A percentile compares a stretch with the other conserved stretches of the same genome.
Conservation (phyloP, 1,140 invertebrate genomes). For the Hycleus phaleratus region DNA sequence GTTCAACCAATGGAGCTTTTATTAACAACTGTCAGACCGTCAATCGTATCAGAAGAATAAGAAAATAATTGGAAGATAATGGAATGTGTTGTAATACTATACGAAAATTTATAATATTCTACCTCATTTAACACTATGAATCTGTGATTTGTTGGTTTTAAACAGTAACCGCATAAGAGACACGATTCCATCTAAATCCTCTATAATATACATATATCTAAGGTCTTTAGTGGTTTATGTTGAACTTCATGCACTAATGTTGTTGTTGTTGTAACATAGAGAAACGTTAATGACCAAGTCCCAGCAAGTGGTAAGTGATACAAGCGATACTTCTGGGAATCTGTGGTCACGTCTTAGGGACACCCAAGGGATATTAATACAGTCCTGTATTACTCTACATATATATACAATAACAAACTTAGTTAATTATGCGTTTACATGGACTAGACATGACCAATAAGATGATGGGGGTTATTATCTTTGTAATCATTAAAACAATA, state of each 20-base stretch:
- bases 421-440: constrained; percentile 25
- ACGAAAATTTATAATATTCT: constrained; percentile 3
- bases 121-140: not conserved
- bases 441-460: constrained; percentile 12
- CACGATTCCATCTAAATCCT: constrained; percentile 2
- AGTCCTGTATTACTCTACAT: constrained; percentile 5
- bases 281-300: constrained; percentile 20
- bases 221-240: constrained; percentile 6
- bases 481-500: constrained; percentile 6
- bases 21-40: too few relatives aligned
- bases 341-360: constrained; percentile 26
- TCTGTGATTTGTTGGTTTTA: constrained; percentile 8
- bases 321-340: constrained; percentile 29
- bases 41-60: too few relatives aligned
- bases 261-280: not conserved
- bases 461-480: constrained; percentile 9
- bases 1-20: too few relatives aligned
- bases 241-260: constrained; percentile 20
- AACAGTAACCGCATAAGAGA: constrained; percentile 6
- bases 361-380: constrained; percentile 24
- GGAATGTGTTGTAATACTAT: not conserved
- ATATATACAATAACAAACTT: constrained; percentile 8
- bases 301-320: constrained; percentile 27
- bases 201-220: not conserved
- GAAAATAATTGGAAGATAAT: too few relatives aligned